Evolutionary conservation across 1,140 invertebrate species (phyloP), one percentile per base, ranked within the genome.

Genomic region (Rhizoglyphus robini): DNA sequence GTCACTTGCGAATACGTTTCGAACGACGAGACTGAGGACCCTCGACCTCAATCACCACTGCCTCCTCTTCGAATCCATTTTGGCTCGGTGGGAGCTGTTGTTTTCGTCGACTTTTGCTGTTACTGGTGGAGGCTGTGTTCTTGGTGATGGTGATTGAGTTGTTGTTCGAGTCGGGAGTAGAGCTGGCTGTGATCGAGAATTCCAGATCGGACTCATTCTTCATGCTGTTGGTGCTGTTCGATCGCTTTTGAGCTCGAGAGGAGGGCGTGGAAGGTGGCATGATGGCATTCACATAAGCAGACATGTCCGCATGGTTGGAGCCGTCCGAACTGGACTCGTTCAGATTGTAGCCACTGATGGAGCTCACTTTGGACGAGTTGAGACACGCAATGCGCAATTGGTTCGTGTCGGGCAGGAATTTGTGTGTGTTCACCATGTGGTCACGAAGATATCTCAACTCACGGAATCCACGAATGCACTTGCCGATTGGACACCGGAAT

Each of bases 381-480:
- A 29, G 15, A 46, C 58, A 60, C 15, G 58, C 58, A 13, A 60
- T 60, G 13, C 58, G 58, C 3, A 60, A 27, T 46, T 60, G 58
- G 29, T 60, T 60, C 1, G 58, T 60, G 29, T 60, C 58, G 8
- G 58, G 58, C 32, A 60, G 15, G 29, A 60, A 60, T 46, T 60
- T 60, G 27, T 60, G 58, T 11, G 15, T 32, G 29, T 60, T 60
- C 15, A 60, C 58, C 58, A 60, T 60, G 29, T 60, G 58, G 29
- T 60, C 58, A 46, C 58, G 58, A 34, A 60, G 58, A 27, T 60
- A 60, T n/a, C 58, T 29, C 27, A 60, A 23, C 27, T 60, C 58
- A 34, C 58, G 32, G 29, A 60, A 60, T 15, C 58, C 58, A 3
- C 58, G 58, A 46, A 60, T 29, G 29, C 58, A 60, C 13, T 60